Base-by-base conservation (phyloP, 1,140 invertebrate species). In the Asbolus verrucosus region DNA sequence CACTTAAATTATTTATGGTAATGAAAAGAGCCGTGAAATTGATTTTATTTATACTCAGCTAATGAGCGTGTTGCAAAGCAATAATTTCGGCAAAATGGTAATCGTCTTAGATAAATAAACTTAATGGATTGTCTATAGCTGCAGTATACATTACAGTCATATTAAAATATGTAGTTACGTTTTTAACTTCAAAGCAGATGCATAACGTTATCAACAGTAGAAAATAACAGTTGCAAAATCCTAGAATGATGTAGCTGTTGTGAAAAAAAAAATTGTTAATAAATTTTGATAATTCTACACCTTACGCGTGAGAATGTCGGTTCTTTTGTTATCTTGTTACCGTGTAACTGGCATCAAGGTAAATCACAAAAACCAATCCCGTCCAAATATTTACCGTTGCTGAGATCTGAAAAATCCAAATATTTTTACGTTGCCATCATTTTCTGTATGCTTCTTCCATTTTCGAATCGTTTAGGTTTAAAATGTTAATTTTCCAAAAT, bases 311-410 rank as follows among this genome's bases (percentile, higher is more conserved):
- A 36, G n/a, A 54, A 24, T n/a, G 21, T 54, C 14, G 21, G 27
- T 54, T 54, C 21, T 14, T 24, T 24, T 54, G 46, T 50, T 54
- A n/a, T 4, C 21, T n/a, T n/a, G 19, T 14, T 1, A 54, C 24
- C 27, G 24, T 54, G 15, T 18, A 21, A 54, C 27, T 54, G 46
- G 46, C 46, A 27, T 31, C 46, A 54, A 54, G 46, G 46, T 54
- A 31, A 54, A 54, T 54, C 21, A 24, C 14, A 54, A 54, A 19
- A 54, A 54, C 6, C 11, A 21, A 19, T 27, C 21, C 6, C 9
- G 46, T 54, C 46, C 21, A n/a, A 54, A 54, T 54, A 54, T 54
- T 54, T 54, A 54, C 46, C 21, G 46, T 54, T 54, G 46, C 5
- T 24, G 13, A 13, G n/a, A 54, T 36, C 6, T 6, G 2, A 36